Conservation (phyloP, 2,797 vertebrate genomes). For the Sylvilagus floridanus region DNA sequence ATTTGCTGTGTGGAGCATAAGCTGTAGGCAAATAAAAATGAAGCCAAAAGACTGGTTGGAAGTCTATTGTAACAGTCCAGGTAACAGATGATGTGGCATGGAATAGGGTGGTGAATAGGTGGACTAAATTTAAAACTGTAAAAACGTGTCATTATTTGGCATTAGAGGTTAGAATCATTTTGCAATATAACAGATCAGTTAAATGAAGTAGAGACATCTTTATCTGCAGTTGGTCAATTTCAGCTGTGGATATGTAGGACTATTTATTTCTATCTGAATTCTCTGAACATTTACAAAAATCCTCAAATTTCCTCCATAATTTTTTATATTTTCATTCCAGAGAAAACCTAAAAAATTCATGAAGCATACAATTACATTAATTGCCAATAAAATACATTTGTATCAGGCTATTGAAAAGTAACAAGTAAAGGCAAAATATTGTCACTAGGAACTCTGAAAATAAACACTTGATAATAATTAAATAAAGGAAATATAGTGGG, state of each 20-base stretch:
- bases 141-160: not conserved
- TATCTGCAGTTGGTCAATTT: not conserved
- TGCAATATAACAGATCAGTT: not conserved
- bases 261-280: not conserved
- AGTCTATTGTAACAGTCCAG: not conserved
- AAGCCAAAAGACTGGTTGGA: not conserved
- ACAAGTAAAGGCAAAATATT: not conserved
- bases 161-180: not conserved
- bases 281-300: not conserved
- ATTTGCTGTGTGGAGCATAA: not conserved
- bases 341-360: not conserved
- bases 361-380: not conserved
- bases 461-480: not conserved
- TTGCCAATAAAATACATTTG: not conserved
- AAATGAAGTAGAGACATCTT: not conserved
- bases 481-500: not conserved
- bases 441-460: not conserved
- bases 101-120: not conserved
- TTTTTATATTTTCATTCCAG: not conserved
- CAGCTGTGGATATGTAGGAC: not conserved
- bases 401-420: not conserved
- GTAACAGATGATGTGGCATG: not conserved
- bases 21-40: not conserved
- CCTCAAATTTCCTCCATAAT: not conserved
- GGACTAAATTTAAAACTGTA: not conserved